These are phyloP conservation scores for Ochropleura plecta DNA, from an alignment of 2,888 invertebrate genomes.

Conservation along the genomic window DNA sequence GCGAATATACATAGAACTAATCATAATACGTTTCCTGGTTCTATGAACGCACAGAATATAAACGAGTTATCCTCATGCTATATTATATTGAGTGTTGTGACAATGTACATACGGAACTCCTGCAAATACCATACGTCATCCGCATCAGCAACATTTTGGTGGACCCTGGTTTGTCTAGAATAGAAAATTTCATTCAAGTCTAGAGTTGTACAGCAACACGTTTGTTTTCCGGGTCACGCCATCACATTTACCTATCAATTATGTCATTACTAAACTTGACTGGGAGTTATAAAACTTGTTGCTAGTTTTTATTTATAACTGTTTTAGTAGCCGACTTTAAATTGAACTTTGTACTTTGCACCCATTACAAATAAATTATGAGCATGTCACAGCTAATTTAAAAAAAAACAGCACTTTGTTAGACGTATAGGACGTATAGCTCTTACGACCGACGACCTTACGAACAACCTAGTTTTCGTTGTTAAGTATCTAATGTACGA, in stretches of 20 bases:
- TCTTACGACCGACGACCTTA: no score
- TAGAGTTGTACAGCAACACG: conserved; percentile 8
- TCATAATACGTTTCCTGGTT: no score
- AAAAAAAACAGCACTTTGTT: not conserved
- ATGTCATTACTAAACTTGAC: not conserved
- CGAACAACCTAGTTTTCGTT: not conserved
- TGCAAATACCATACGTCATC: no score
- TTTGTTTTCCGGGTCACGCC: not conserved
- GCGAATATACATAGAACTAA: no score
- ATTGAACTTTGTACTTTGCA: conserved; percentile 18
- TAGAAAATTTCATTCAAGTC: no score
- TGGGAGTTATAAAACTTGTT: not conserved
- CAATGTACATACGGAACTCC: no score
- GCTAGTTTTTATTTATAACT: not conserved
- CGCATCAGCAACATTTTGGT: no score
- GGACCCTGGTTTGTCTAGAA: no score
- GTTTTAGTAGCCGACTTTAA: not conserved
- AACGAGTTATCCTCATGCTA: no score
- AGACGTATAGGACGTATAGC: conserved; percentile 1
- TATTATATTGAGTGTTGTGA: no score
- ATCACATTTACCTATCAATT: not conserved
- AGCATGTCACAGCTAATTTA: not conserved
- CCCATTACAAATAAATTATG: not conserved
- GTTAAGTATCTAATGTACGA: no score
- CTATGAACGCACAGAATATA: no score